A percentile compares a stretch with the other conserved stretches of the same genome.
These are phyloP conservation scores for Myxocyprinus asiaticus DNA, from an alignment of 2,113 vertebrate species.

Conservation along the genomic window DNA sequence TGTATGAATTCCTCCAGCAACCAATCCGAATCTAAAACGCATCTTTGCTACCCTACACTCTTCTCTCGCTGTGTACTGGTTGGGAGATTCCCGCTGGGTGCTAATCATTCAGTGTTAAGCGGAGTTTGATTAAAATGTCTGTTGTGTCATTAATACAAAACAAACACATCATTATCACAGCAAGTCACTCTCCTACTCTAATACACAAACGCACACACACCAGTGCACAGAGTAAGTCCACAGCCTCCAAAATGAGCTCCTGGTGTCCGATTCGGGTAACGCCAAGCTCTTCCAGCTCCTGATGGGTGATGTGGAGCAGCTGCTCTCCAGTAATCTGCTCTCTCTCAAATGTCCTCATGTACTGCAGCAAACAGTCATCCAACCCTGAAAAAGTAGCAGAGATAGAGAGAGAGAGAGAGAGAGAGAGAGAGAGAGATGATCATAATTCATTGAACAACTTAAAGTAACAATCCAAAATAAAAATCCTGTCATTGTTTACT, in stretches of 20 bases:
- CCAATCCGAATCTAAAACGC: constrained; percentile 18
- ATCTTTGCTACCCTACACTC: constrained; percentile 8
- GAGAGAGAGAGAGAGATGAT: not conserved
- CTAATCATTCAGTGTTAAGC: constrained; percentile 51
- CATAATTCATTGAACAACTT: no score
- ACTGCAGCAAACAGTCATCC: constrained; percentile 59
- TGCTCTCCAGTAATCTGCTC: constrained; percentile 80
- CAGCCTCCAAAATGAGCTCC: constrained; percentile 61
- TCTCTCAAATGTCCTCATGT: constrained; percentile 70
- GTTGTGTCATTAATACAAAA: constrained; percentile 50
- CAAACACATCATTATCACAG: constrained; percentile 52
- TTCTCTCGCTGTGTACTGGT: constrained; percentile 26
- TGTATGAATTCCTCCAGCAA: not conserved
- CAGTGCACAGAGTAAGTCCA: constrained; percentile 59
- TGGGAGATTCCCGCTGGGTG: constrained; percentile 46
- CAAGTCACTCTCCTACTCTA: not conserved
- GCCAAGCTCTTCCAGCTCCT: constrained; percentile 79
- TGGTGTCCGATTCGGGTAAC: constrained; percentile 68
- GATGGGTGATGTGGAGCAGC: constrained; percentile 79
- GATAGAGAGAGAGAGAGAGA: constrained; percentile 10
- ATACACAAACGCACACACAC: constrained; percentile 34
- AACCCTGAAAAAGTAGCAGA: constrained; percentile 28
- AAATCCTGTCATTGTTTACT: no score
- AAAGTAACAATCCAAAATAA: no score
- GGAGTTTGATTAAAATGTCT: constrained; percentile 46